Evolutionary conservation across 2,888 invertebrate species (phyloP).

Genomic region (Euplexia lucipara): DNA sequence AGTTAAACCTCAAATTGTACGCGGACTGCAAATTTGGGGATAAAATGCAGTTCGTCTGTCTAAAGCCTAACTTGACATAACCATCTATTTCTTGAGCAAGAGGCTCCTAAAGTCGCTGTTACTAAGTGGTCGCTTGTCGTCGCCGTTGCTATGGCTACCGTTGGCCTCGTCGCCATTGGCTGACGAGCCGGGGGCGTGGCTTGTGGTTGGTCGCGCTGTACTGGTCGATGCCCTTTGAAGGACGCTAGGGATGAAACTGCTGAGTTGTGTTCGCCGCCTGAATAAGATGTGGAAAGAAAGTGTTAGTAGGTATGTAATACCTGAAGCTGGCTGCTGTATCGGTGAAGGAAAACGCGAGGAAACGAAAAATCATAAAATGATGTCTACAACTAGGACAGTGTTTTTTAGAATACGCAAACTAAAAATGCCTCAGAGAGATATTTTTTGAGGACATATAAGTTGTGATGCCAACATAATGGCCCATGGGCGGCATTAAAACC

Average conservation of each 20-base stretch:
- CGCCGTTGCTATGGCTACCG: conserved; percentile 61
- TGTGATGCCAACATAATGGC: too few relatives aligned
- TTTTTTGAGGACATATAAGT: too few relatives aligned
- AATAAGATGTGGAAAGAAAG: conserved; percentile 11
- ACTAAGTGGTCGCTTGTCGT: conserved; percentile 78
- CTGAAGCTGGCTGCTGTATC: too few relatives aligned
- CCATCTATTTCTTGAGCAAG: conserved; percentile 80
- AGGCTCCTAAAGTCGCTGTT: conserved; percentile 91
- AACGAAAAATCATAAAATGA: too few relatives aligned
- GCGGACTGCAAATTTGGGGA: too few relatives aligned
- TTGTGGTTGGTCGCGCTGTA: conserved; percentile 48
- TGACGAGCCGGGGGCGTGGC: conserved; percentile 61
- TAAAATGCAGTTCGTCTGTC: too few relatives aligned
- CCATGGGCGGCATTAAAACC: too few relatives aligned
- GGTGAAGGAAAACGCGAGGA: too few relatives aligned
- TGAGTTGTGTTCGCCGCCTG: conserved; percentile 87
- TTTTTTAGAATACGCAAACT: too few relatives aligned
- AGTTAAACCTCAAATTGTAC: too few relatives aligned
- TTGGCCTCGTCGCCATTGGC: conserved; percentile 62
- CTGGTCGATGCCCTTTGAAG: conserved; percentile 82
- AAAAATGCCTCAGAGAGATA: too few relatives aligned
- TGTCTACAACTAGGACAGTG: too few relatives aligned
- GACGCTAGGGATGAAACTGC: conserved; percentile 86
- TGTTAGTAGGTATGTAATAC: background rate
- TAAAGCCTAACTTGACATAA: conserved; percentile 34